Conservation (phyloP, 2,113 vertebrate genomes). For the Pangasianodon hypophthalmus region DNA sequence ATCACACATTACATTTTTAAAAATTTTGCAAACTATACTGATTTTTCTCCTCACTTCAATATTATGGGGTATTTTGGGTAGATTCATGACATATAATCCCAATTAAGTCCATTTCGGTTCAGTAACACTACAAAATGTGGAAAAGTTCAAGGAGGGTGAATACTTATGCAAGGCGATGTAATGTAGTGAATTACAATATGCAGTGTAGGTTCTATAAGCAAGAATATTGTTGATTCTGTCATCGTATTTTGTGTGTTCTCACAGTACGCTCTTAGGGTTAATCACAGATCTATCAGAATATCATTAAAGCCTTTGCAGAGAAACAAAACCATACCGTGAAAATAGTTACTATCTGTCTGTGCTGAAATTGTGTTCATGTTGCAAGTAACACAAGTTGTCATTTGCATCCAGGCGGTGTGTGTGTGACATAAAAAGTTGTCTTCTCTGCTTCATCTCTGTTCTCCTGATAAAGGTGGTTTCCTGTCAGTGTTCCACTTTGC, state of each 20-base stretch:
- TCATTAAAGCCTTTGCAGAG: not conserved
- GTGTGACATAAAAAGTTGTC: not conserved
- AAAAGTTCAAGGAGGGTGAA: not conserved
- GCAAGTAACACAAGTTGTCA: not conserved
- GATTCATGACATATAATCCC: not conserved
- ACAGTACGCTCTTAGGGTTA: not conserved
- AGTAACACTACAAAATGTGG: not conserved
- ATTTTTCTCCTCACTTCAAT: not conserved
- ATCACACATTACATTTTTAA: not conserved
- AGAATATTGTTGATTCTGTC: not conserved
- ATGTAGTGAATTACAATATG: not conserved
- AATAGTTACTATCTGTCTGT: not conserved
- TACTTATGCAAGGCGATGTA: not conserved
- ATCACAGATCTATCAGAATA: not conserved
- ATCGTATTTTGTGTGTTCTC: not conserved
- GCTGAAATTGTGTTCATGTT: not conserved
- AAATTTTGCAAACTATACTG: not conserved
- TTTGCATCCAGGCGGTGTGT: slow-evolving; percentile 14
- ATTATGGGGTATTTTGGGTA: not conserved
- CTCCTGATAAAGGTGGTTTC: slow-evolving; percentile 74
- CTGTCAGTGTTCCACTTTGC: slow-evolving; percentile 70
- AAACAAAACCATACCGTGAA: slow-evolving; percentile 6
- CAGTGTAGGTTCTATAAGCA: not conserved
- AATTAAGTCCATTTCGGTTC: not conserved
- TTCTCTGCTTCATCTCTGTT: slow-evolving; percentile 57